A percentile compares a stretch with the other conserved stretches of the same genome.
These are phyloP conservation scores for Dasysyrphus albostriatus DNA, from an alignment of 2,888 invertebrate species.

Conservation along the genomic window DNA sequence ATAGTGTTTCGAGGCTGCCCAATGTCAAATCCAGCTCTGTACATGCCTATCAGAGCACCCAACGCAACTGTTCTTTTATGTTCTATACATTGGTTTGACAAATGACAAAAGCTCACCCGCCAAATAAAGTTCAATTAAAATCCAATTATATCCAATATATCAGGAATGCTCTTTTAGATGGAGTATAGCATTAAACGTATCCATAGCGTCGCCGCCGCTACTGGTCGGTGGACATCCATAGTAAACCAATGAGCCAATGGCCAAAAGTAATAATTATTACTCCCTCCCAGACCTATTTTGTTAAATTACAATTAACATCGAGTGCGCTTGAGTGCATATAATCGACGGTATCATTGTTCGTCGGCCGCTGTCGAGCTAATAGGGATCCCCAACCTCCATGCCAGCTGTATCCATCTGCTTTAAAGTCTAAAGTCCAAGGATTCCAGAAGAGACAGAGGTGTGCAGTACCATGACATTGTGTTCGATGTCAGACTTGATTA, in stretches of 20 bases:
- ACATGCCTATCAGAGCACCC: constrained; percentile 3
- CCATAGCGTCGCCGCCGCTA: neutral
- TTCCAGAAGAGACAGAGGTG: constrained; percentile 5
- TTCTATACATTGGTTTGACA: constrained; percentile 41
- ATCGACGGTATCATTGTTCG: constrained; percentile 27
- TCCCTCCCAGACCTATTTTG: constrained; percentile 56
- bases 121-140: constrained; percentile 74
- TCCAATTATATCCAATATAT: constrained; percentile 70
- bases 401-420: constrained; percentile 21
- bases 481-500: constrained; percentile 70
- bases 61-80: neutral
- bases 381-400: constrained; percentile 33
- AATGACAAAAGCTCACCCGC: constrained; percentile 69
- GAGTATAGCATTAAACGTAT: neutral
- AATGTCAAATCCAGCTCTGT: neutral
- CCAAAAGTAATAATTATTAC: constrained; percentile 65
- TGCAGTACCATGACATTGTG: constrained; percentile 58
- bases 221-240: neutral
- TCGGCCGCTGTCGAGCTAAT: constrained; percentile 19
- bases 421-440: constrained; percentile 10
- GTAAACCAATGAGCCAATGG: constrained; percentile 46
- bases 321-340: constrained; percentile 49
- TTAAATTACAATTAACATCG: constrained; percentile 72
- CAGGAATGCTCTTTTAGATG: constrained; percentile 31
- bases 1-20: too few relatives aligned